Base-by-base conservation (phyloP, 2,888 invertebrate genomes). In the Danaus chrysippus region DNA sequence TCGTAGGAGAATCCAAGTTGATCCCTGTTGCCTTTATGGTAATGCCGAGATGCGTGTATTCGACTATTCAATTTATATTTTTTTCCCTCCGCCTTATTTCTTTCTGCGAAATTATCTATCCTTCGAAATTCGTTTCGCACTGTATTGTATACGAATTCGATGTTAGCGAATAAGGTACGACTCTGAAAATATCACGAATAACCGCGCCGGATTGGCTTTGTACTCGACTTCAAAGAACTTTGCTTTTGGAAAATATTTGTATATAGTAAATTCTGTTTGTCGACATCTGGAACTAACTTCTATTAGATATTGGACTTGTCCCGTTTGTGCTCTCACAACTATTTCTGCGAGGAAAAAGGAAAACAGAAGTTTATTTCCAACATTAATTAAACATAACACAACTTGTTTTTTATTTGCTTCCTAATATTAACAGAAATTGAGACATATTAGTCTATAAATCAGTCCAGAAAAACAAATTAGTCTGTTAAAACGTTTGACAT, bases 61-160 rank as follows among this genome's bases (percentile, higher is more conserved):
- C 87, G 89, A 88, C 89, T 89, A 89, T 89, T 89, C 89, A 89
- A 89, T 89, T 89, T 89, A 89, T 90, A 90, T 90, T 87, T 90
- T 86, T 87, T 88, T 85, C 84, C 84, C 84, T 86, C 79, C 84
- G 84, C 83, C 88, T 87, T 90, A 88, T 90, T 88, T 87, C 87
- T 88, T 87, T 86, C 79, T 81, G 73, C 81, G 87, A 90, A 90
- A 90, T 90, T 90, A 91, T 90, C 90, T 87, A 88, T 90, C 87
- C 84, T 87, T 87, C 86, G 90, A 87, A 90, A 87, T 91, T 87
- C 89, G 89, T 86, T 90, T 90, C 88, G 86, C 90, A 91, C 90
- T 88, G 90, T 90, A 90, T 90, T 91, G 90, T 88, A 82, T 87
- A 81, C 79, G 79, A 83, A 86, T 89, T 84, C 86, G 85, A 84